A percentile compares a stretch with the other conserved stretches of the same genome.
Conservation (phyloP, 2,888 invertebrate genomes). For the Parasteatoda lunata region DNA sequence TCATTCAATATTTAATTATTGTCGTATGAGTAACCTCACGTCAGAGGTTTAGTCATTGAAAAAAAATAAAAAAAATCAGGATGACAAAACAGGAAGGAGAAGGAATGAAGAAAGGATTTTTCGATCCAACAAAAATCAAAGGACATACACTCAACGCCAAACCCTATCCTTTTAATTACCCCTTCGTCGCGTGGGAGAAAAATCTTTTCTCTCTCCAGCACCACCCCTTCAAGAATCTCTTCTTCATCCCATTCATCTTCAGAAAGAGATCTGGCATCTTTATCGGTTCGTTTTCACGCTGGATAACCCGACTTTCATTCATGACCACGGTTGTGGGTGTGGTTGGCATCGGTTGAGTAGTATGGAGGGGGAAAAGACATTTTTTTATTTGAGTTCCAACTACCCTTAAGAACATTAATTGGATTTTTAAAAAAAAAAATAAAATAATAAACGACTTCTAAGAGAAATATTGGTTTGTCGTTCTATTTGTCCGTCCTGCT, state of each 20-base stretch:
- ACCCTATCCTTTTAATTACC: slow-evolving; percentile 49
- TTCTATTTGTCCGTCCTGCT: slow-evolving; percentile 32
- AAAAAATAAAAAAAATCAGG: no score
- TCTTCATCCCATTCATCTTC: slow-evolving; percentile 45
- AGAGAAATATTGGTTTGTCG: slow-evolving; percentile 26
- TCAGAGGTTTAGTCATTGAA: no score
- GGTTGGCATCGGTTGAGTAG: slow-evolving; percentile 9
- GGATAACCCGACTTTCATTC: slow-evolving; percentile 41
- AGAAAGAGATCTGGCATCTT: slow-evolving; percentile 54
- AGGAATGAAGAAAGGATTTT: background rate
- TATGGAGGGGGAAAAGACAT: background rate
- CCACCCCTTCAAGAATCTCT: background rate
- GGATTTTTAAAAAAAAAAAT: slow-evolving; percentile 25
- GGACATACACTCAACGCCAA: background rate
- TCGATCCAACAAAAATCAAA: slow-evolving; percentile 31
- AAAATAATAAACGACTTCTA: slow-evolving; percentile 3
- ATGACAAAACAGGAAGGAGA: slow-evolving; percentile 12
- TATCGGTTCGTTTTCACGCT: slow-evolving; percentile 59
- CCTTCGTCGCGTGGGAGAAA: slow-evolving; percentile 24
- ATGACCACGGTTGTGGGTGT: slow-evolving; percentile 47
- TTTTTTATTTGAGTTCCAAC: background rate
- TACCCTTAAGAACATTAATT: slow-evolving; percentile 40
- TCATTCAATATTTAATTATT: no score
- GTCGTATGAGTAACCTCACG: no score
- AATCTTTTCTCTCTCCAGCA: background rate